Evolutionary conservation across 2,888 invertebrate species (phyloP).

Genomic region (Mactromeris polynyma): DNA sequence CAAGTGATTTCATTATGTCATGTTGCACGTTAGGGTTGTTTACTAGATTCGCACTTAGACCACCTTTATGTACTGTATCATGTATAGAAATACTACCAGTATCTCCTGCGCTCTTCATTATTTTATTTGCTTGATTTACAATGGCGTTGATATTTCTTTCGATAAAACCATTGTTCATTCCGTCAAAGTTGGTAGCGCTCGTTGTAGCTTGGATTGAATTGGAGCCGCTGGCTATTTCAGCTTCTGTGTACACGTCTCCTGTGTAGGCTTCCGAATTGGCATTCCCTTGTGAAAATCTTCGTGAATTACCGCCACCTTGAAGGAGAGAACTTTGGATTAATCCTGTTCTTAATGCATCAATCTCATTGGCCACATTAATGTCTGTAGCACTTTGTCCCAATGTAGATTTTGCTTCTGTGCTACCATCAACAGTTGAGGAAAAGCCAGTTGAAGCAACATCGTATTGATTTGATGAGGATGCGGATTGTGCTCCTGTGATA

Average conservation of each 20-base stretch:
- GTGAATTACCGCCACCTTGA: background rate
- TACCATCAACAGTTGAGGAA: background rate
- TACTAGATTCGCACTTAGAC: background rate
- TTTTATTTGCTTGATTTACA: background rate
- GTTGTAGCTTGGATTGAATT: background rate
- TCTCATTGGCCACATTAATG: background rate
- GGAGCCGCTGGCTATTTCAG: background rate
- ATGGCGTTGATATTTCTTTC: background rate
- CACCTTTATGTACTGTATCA: background rate
- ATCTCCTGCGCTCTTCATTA: background rate
- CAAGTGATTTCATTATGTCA: background rate
- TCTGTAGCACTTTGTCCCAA: background rate
- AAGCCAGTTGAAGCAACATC: background rate
- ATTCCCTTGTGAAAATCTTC: background rate
- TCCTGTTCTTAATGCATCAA: constrained; percentile 18
- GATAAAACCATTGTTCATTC: background rate
- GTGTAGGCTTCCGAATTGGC: background rate
- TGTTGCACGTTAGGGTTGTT: background rate
- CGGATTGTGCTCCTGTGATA: background rate
- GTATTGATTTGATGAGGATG: background rate
- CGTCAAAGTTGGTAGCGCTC: background rate
- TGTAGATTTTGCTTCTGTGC: background rate
- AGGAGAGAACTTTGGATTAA: constrained; percentile 8
- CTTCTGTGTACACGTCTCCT: background rate
- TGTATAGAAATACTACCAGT: background rate